Base-by-base conservation (phyloP, 1,140 invertebrate species). In the Adoxophyes honmai region DNA sequence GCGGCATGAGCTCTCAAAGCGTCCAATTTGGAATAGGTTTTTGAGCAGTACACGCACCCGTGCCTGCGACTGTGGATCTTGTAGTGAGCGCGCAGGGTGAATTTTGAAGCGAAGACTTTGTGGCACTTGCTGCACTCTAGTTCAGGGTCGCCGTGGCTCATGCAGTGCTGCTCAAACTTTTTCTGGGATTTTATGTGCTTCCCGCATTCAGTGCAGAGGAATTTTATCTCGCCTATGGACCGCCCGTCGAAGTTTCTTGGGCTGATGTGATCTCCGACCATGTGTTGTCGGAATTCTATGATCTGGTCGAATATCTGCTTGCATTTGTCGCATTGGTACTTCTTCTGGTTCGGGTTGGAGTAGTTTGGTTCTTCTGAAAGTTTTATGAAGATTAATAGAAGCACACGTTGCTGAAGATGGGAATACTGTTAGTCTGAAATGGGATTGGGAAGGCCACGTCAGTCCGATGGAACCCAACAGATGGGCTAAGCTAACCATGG, bases 11-110 rank as follows among this genome's bases (percentile, higher is more conserved):
- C 48, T 16, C 65, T 68, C 33, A 88, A 57, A 0, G 79, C 71
- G 1, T 73, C 63, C 4, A 66, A 39, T 5, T 66, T 75, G 1
- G 73, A 56, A 37, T 73, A 88, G 0, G 75, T 70, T 48, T 76
- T 82, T 2, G 62, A 57, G 55, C 85, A 89, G 21, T 88, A 88
- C 7, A 87, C 81, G 28, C 91, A 91, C 0, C 87, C 87, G 56
- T 90, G 86, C 39, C 89, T 88, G 9, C 91, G 73, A 34, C 79
- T 66, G 62, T 92, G 91, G 48, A 91, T 86, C 59, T 91, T 92
- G 5, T 87, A 70, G 57, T 92, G 91, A 14, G 72, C 79, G 6
- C 80, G 69, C n/a, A 88, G 59, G 1, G 76, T 82, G 53, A 78
- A 80, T 58, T 86, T 88, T n/a, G 87, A 81, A 0, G 87, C 80